These are phyloP conservation scores for Hydraecia micacea DNA, from an alignment of 2,888 invertebrate species.

Conservation along the genomic window DNA sequence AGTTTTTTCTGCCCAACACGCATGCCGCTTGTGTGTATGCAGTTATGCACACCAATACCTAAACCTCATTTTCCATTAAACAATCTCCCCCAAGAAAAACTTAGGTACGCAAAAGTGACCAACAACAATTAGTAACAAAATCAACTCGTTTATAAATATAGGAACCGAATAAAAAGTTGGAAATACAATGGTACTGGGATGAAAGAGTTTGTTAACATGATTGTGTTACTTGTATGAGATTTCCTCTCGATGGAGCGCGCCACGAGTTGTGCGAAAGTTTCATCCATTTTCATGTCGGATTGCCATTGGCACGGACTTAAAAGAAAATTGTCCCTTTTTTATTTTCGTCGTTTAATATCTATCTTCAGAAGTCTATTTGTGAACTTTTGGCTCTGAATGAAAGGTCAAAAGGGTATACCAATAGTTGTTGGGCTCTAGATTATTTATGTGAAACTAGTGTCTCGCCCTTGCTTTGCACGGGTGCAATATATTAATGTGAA, in stretches of 20 bases:
- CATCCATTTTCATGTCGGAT: slow-evolving; percentile 40
- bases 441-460: no score
- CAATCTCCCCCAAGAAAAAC: not conserved
- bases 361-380: slow-evolving; percentile 9
- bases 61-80: not conserved
- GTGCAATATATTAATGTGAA: no score
- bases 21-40: not conserved
- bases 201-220: slow-evolving; percentile 48
- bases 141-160: slow-evolving; percentile 12
- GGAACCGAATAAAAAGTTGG: slow-evolving; percentile 26
- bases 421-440: no score
- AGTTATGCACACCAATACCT: no score
- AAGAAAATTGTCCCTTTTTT: not conserved
- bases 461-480: not conserved
- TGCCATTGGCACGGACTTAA: slow-evolving; percentile 17
- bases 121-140: not conserved
- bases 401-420: not conserved
- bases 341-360: slow-evolving; percentile 13
- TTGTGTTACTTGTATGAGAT: slow-evolving; percentile 53
- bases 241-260: slow-evolving; percentile 44
- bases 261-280: slow-evolving; percentile 46
- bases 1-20: not conserved
- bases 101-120: not conserved
- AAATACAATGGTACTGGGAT: slow-evolving; percentile 30
- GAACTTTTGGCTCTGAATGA: slow-evolving; percentile 3